A percentile compares a stretch with the other conserved stretches of the same genome.
Conservation (phyloP, 2,113 vertebrate species). For the Colinus virginianus region DNA sequence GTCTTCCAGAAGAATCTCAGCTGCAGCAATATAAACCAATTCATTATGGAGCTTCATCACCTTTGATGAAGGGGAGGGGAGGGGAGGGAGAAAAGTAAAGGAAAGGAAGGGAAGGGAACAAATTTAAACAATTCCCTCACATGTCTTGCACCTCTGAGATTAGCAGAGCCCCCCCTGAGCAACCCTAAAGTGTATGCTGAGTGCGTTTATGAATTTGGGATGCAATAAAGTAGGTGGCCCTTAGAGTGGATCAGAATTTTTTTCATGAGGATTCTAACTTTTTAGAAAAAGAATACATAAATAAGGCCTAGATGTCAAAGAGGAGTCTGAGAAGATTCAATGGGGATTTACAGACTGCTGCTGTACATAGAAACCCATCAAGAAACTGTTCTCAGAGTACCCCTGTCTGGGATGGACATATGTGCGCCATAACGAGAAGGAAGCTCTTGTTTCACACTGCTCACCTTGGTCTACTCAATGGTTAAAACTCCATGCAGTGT, state of each 20-base stretch:
- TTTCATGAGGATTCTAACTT: not conserved
- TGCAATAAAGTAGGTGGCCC: no score
- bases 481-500: not conserved
- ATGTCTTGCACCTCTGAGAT: no score
- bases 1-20: not conserved
- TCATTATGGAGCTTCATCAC: not conserved
- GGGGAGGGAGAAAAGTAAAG: no score
- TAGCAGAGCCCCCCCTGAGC: no score
- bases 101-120: no score
- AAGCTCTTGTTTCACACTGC: not conserved
- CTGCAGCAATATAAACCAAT: not conserved
- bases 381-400: not conserved
- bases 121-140: no score
- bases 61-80: not conserved
- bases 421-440: not conserved
- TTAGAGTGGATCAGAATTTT: not conserved
- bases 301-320: not conserved
- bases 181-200: not conserved
- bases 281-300: not conserved
- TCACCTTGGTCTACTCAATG: not conserved
- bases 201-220: fast-evolving
- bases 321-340: not conserved
- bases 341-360: not conserved
- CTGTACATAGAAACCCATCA: not conserved
- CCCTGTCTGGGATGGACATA: not conserved